These are phyloP conservation scores for Andrena haemorrhoa DNA, from an alignment of 2,888 invertebrate species.

Conservation along the genomic window DNA sequence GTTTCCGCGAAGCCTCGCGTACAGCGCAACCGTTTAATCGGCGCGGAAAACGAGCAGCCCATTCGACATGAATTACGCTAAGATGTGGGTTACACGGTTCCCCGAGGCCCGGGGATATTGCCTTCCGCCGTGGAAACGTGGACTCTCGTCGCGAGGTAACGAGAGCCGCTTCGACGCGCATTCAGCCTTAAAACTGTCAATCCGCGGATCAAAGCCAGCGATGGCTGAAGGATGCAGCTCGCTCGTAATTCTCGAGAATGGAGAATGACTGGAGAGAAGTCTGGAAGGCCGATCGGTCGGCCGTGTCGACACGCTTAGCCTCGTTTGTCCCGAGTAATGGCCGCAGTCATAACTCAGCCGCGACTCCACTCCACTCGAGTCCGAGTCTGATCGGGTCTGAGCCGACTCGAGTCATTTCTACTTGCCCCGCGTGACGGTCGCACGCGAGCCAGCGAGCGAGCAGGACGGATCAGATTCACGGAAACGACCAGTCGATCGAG, in stretches of 20 bases:
- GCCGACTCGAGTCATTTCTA: slow-evolving; percentile 39
- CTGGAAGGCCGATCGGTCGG: slow-evolving; percentile 66
- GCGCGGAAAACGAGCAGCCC: slow-evolving; percentile 27
- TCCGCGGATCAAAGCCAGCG: slow-evolving; percentile 59
- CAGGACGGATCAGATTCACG: slow-evolving; percentile 68
- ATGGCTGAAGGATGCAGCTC: slow-evolving; percentile 37
- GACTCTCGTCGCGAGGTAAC: slow-evolving; percentile 53
- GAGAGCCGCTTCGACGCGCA: slow-evolving; percentile 46
- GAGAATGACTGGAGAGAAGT: slow-evolving; percentile 67
- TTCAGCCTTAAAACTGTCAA: slow-evolving; percentile 72
- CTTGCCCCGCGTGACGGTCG: slow-evolving; percentile 38
- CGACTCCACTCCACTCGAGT: slow-evolving; percentile 53
- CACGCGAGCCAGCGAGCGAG: slow-evolving; percentile 18
- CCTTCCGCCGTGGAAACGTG: background rate
- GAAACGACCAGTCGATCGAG: slow-evolving; percentile 69
- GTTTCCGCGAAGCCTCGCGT: slow-evolving; percentile 36
- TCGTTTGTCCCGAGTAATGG: slow-evolving; percentile 81
- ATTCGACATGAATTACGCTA: slow-evolving; percentile 31
- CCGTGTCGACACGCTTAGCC: slow-evolving; percentile 82
- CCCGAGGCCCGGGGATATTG: background rate
- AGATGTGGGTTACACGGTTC: slow-evolving; percentile 29
- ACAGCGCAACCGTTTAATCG: slow-evolving; percentile 13
- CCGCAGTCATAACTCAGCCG: slow-evolving; percentile 77
- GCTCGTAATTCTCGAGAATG: slow-evolving; percentile 69
- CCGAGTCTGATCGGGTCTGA: slow-evolving; percentile 45